These are phyloP conservation scores for Microtus ochrogaster DNA, from an alignment of 2,113 vertebrate genomes.

Conservation along the genomic window DNA sequence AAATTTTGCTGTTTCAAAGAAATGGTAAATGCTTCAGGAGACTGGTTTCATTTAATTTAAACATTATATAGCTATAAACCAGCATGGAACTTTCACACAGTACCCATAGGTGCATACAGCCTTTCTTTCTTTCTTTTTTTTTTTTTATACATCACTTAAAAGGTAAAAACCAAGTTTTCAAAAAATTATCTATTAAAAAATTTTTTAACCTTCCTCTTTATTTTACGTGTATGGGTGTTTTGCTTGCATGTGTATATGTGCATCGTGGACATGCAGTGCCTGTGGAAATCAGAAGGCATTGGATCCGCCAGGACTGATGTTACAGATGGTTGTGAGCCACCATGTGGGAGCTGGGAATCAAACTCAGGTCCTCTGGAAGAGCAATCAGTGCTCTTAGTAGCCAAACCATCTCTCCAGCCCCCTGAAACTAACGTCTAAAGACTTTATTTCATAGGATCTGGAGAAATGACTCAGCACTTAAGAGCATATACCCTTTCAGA, in stretches of 20 bases:
- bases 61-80: neutral
- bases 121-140: neutral
- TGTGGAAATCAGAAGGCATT: neutral
- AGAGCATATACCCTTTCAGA: neutral
- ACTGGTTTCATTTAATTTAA: neutral
- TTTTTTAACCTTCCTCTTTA: neutral
- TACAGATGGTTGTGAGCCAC: neutral
- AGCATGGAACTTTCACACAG: neutral
- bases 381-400: neutral
- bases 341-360: neutral
- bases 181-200: neutral
- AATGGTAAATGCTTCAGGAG: neutral
- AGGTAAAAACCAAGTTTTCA: neutral
- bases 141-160: neutral
- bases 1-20: neutral
- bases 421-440: neutral
- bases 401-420: neutral
- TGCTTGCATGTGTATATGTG: neutral
- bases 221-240: neutral
- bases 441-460: neutral
- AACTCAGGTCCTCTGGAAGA: neutral
- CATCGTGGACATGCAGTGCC: neutral
- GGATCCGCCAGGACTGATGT: neutral
- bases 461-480: neutral
- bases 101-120: neutral